phyloP scores from a whole-genome alignment of 2,888 invertebrate genomes.

The Troglohyphantes excavatus region DNA sequence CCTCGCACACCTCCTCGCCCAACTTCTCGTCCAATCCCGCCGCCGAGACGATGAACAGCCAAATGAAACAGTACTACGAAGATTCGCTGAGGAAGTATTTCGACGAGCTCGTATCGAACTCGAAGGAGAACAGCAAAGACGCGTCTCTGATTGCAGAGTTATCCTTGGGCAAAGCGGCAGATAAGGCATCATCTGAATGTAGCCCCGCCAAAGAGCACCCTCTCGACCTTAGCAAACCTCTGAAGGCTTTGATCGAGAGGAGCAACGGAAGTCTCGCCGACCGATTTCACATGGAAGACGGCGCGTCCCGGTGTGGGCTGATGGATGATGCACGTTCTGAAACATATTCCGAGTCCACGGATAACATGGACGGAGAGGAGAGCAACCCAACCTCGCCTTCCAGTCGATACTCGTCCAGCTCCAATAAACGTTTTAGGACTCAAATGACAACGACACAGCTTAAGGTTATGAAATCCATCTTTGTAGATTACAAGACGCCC shows the following conservation, averaged over 20 bases:
- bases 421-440: slow-evolving; percentile 96
- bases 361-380: slow-evolving; percentile 78
- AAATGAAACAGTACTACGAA: slow-evolving; percentile 94
- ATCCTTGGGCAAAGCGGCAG: slow-evolving; percentile 82
- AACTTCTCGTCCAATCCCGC: slow-evolving; percentile 21
- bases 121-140: slow-evolving; percentile 78
- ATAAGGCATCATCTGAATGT: slow-evolving; percentile 29
- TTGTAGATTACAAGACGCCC: slow-evolving; percentile 97
- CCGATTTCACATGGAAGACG: slow-evolving; percentile 66
- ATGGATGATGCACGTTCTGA: slow-evolving; percentile 79
- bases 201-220: slow-evolving; percentile 84
- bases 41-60: slow-evolving; percentile 88
- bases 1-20: slow-evolving; percentile 38
- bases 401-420: slow-evolving; percentile 87
- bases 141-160: slow-evolving; percentile 82
- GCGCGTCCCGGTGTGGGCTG: slow-evolving; percentile 59
- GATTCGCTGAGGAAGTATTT: slow-evolving; percentile 95
- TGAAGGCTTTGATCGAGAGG: slow-evolving; percentile 80
- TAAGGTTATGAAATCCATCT: slow-evolving; percentile 96
- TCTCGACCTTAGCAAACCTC: slow-evolving; percentile 90
- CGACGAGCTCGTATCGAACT: slow-evolving; percentile 85
- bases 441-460: slow-evolving; percentile 90
- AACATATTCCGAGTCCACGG: slow-evolving; percentile 78
- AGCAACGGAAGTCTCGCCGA: slow-evolving; percentile 66
- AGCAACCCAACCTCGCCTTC: slow-evolving; percentile 74